Evolutionary conservation across 2,113 vertebrate genomes (phyloP).

Genomic region (Natator depressus): DNA sequence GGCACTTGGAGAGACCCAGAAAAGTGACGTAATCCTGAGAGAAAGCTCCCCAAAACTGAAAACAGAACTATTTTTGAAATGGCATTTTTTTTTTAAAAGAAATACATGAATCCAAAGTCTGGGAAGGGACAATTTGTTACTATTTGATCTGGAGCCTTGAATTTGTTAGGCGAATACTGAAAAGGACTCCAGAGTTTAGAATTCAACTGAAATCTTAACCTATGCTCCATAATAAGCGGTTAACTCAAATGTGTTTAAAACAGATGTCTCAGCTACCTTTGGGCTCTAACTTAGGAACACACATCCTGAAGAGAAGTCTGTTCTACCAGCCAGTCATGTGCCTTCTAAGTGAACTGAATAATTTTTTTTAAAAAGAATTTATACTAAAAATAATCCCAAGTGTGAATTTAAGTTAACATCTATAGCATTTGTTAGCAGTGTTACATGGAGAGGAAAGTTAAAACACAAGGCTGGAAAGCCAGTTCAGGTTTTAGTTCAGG

Average conservation of each 20-base stretch:
- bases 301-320: slow-evolving; percentile 53
- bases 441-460: not conserved
- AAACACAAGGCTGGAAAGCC: not conserved
- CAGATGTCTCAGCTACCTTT: slow-evolving; percentile 31
- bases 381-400: not conserved
- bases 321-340: not conserved
- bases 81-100: not conserved
- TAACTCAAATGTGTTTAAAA: slow-evolving; percentile 9
- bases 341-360: slow-evolving; percentile 34
- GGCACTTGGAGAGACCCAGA: not conserved
- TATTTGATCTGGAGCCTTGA: not conserved
- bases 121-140: not conserved
- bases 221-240: not conserved
- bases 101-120: not conserved
- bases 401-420: not conserved
- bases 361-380: not conserved
- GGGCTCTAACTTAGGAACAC: slow-evolving; percentile 45
- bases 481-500: not conserved
- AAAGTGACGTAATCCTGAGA: not conserved
- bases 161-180: not conserved
- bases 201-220: not conserved
- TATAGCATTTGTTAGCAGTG: not conserved
- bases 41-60: not conserved
- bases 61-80: not conserved
- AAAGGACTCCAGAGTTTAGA: not conserved